Evolutionary conservation across 2,113 vertebrate genomes (phyloP).

Genomic region (Macquaria australasica): DNA sequence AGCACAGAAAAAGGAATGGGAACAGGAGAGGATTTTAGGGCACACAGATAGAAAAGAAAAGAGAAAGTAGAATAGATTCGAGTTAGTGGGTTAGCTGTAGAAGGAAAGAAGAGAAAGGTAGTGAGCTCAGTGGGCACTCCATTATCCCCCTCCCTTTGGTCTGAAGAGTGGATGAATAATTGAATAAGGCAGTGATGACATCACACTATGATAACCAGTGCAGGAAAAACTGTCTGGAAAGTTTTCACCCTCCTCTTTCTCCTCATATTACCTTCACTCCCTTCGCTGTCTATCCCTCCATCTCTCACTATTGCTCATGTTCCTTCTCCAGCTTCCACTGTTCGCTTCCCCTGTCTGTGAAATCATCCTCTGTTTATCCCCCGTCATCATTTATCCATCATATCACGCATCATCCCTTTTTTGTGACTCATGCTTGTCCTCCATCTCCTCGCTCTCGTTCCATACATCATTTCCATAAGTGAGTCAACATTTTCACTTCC

Average conservation of each 20-base stretch:
- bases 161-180: constrained; percentile 82
- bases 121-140: constrained; percentile 40
- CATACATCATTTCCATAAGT: constrained; percentile 48
- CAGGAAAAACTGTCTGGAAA: constrained; percentile 68
- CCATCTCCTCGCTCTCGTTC: constrained; percentile 38
- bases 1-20: not conserved
- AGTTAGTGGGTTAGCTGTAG: constrained; percentile 6
- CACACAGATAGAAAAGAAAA: not conserved
- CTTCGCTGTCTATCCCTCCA: constrained; percentile 28
- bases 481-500: constrained; percentile 34
- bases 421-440: constrained; percentile 62
- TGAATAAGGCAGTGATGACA: constrained; percentile 81
- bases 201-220: constrained; percentile 68
- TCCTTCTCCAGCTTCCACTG: constrained; percentile 25
- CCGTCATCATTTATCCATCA: constrained; percentile 46
- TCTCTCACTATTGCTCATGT: constrained; percentile 24
- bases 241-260: constrained; percentile 60
- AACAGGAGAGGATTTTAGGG: constrained; percentile 2
- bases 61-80: constrained; percentile 1
- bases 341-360: constrained; percentile 1
- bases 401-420: constrained; percentile 34
- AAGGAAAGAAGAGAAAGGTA: constrained; percentile 19
- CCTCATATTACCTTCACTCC: constrained; percentile 58
- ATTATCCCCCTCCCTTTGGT: constrained; percentile 49
- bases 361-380: constrained; percentile 45